Conservation (phyloP, 1,140 invertebrate species). For the Lineus longissimus region DNA sequence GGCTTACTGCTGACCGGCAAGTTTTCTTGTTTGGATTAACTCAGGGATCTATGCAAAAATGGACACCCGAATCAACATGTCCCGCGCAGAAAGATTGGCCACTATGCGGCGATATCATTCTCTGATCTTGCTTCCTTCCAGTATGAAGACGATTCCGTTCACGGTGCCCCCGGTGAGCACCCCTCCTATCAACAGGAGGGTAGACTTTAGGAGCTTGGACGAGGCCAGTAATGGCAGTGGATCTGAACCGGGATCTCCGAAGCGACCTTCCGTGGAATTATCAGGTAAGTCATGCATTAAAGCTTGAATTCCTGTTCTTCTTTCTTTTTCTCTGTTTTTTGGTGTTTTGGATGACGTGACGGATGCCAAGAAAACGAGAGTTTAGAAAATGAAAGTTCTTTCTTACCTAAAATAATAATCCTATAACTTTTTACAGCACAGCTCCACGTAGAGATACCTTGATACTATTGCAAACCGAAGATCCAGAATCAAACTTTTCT, state of each 20-base stretch:
- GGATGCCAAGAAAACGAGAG: too few relatives aligned
- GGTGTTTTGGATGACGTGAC: too few relatives aligned
- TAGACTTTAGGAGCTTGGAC: not conserved
- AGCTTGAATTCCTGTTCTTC: too few relatives aligned
- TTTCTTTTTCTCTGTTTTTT: too few relatives aligned
- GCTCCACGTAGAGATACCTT: too few relatives aligned
- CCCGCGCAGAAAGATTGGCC: not conserved
- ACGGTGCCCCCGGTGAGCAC: slow-evolving; percentile 7
- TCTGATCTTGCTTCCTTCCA: slow-evolving; percentile 10
- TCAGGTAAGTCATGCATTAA: not conserved
- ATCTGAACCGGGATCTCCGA: slow-evolving; percentile 8
- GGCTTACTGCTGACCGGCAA: not conserved
- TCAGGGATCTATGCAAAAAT: not conserved
- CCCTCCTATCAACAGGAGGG: not conserved
- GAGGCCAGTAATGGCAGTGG: slow-evolving; percentile 4
- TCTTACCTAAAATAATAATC: too few relatives aligned
- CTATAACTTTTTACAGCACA: too few relatives aligned
- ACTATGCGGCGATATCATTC: not conserved
- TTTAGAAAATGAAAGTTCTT: too few relatives aligned
- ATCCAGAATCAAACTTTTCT: too few relatives aligned
- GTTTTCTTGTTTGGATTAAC: not conserved
- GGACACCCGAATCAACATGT: not conserved
- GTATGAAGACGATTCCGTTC: slow-evolving; percentile 16
- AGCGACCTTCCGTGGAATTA: slow-evolving; percentile 1
- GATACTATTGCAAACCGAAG: too few relatives aligned